Base-by-base conservation (phyloP, 2,113 vertebrate species). In the Chaetops frenatus region DNA sequence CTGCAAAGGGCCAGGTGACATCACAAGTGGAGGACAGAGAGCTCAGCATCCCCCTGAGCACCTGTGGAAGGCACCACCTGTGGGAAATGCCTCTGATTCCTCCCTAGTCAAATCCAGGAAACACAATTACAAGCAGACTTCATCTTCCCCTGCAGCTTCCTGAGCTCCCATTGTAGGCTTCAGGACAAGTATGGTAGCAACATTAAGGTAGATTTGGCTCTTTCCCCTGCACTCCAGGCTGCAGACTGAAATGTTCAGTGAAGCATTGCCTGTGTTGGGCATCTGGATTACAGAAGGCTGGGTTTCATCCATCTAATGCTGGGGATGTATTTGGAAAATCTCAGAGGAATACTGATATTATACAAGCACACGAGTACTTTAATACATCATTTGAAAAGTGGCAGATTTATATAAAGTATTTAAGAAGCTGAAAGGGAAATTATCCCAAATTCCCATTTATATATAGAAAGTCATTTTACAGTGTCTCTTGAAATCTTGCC, bases 341-440 rank as follows among this genome's bases (percentile, higher is more conserved):
- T 89, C 81, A 91, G 72, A 86, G 80, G 25, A 53, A 71, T 57
- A 89, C 36, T 67, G 80, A 79, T 78, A 74, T 27, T 81, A 57
- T 78, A 67, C 33, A 91, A 73, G 38, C 61, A 78, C 28, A 40
- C 0, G 2, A 90, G 53, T 57, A 45, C 15, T 89, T 78, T 56
- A 69, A 84, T 65, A 56, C 0, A 76, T 64, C 9, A 86, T 57
- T 86, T 91, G 45, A 85, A 70, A 93, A 86, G 48, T 54, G 36
- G 45, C 28, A 82, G 57, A 72, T 69, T 89, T 89, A 79, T 81
- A 76, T 53, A 81, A 94, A 76, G 53, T 64, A 44, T 69, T 93
- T 81, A 88, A 80, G 42, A 90, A 38, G 24, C 15, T 47, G 69
- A 83, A 36, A 66, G 64, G 74, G 86, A 70, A 88, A 77, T 51